Evolutionary conservation across 1,140 invertebrate genomes (phyloP), one percentile per base, ranked within the genome.

Genomic region (Drosophila rhopaloa): DNA sequence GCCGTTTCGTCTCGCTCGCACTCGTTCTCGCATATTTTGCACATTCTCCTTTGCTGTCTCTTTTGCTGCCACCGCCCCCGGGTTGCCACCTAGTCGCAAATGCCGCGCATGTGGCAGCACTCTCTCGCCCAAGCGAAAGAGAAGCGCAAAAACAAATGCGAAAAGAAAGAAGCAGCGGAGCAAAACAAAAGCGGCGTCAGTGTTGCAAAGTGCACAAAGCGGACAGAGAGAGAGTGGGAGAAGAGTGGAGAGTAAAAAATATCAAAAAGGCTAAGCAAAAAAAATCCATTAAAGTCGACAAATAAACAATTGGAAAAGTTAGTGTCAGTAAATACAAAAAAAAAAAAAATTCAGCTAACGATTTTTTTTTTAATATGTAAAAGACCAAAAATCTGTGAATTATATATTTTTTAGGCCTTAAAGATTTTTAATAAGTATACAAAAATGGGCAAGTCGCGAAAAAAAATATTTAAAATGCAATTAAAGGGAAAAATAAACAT

Each of bases 111-210:
- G 63, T 76, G 50, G 63, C 73, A 67, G 73, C 53, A 40, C 53
- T 35, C 47, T 40, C 40, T 66, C 54, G 19, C n/a, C 41, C 27
- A 19, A 11, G 11, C 32, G 19, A 65, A 46, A 46, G 41, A 61
- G 14, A 32, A 46, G n/a, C 32, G 29, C n/a, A 43, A 63, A 61
- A 16, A 7, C 4, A 16, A 51, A 4, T 32, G 48, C 48, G 11
- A 54, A 65, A 61, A 19, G 27, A 54, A 70, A 81, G 83, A 88
- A 88, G 47, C 66, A 76, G 53, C 79, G 57, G 74, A 88, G 71
- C 83, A 88, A 88, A 88, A 88, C 83, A 88, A 88, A 88, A 88
- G 73, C 53, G 61, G 38, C 51, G n/a, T 29, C 63, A 71, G 65
- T 71, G 51, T 72, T 72, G 68, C 53, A 56, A 72, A 72, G 68